Evolutionary conservation across 2,113 vertebrate species (phyloP).

Genomic region (Maccullochella peelii): DNA sequence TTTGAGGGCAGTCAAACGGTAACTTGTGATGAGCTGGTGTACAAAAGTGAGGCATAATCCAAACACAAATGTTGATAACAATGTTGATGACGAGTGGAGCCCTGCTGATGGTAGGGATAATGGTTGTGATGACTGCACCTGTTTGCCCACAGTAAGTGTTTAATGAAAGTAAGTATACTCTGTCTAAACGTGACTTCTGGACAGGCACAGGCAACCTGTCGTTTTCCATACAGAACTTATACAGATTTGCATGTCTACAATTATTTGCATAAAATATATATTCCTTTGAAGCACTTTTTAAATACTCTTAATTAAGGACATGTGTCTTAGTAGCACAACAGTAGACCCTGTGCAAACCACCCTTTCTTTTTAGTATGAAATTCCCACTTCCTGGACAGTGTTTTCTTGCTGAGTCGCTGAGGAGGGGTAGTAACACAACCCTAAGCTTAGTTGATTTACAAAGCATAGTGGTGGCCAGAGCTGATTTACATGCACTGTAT

Average conservation of each 20-base stretch:
- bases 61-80: conserved; percentile 34
- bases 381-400: no score
- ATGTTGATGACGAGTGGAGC: conserved; percentile 17
- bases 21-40: conserved; percentile 39
- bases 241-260: neutral
- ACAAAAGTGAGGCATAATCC: conserved; percentile 21
- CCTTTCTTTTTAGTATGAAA: no score
- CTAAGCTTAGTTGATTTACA: conserved; percentile 38
- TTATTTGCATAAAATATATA: neutral
- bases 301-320: neutral
- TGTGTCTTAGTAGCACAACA: neutral
- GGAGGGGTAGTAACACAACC: neutral
- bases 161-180: conserved; percentile 1
- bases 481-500: conserved; percentile 30
- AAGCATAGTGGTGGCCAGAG: conserved; percentile 12
- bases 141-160: conserved; percentile 32
- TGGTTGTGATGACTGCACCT: conserved; percentile 9
- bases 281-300: neutral
- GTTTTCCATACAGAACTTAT: neutral
- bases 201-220: neutral
- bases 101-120: conserved; percentile 34
- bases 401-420: no score
- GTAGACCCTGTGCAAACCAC: neutral
- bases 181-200: conserved; percentile 23
- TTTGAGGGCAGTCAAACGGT: conserved; percentile 39